Base-by-base conservation (phyloP, 1,140 invertebrate genomes). In the Drosophila rufa region DNA sequence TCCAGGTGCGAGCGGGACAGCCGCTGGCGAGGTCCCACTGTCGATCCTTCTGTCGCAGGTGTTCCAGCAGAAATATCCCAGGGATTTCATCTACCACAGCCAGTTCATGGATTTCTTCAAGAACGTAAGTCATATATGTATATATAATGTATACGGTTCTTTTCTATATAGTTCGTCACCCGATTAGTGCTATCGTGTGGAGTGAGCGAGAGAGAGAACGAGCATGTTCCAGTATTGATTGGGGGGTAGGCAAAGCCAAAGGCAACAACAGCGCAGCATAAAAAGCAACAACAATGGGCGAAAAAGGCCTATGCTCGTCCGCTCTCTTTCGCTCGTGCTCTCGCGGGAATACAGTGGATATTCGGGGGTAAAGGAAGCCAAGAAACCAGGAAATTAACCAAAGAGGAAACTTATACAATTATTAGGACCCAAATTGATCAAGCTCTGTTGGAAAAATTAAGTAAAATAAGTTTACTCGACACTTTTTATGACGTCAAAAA, bases 41-140 rank as follows among this genome's bases (percentile, higher is more conserved):
- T 30, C 51, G 19, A 71, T 61, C 38, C 25, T 61, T 11, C 60
- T 91, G 46, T 67, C 50, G 58, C 75, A 86, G 42, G 67, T 59
- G 50, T 91, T 91, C 57, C 64, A 71, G 66, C 75, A 80, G 77
- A 74, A 75, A 15, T 71, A 59, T 71, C 77, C 71, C 43, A 67
- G 65, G 46, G 67, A 77, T 45, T 82, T 89, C 43, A 5, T 22
- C 14, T 90, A 73, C 53, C 71, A 89, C 66, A 64, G 42, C 40
- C 60, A 82, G 47, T 89, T 75, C 58, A 76, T 79, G 73, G 75
- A 83, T 58, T 92, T 92, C 75, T 89, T 92, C 33, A 80, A 80
- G 30, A 58, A 86, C 62, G 91, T 92, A 78, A 92, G 87, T 91
- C 42, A 43, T 36, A 61, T 25, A 36, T 42, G 19, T 59, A 15